A percentile compares a stretch with the other conserved stretches of the same genome.
Evolutionary conservation across 2,797 vertebrate genomes (phyloP).

Genomic region (Tympanoctomys barrerae): DNA sequence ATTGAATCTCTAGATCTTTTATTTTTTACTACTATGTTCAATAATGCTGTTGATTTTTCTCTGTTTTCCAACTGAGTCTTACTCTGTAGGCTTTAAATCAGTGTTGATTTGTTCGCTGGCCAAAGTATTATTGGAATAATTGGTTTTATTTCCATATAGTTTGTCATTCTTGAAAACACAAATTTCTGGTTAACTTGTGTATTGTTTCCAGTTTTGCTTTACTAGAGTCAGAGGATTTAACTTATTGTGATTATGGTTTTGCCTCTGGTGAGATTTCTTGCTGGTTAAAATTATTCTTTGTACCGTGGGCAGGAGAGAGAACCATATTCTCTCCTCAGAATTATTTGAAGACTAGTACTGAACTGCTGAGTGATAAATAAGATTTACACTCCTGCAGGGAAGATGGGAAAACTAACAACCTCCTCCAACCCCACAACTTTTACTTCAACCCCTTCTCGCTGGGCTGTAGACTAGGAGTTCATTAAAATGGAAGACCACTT

Average conservation of each 20-base stretch:
- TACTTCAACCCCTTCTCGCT: not conserved
- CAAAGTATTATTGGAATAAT: slow-evolving; percentile 17
- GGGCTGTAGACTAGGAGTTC: not conserved
- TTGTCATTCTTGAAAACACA: slow-evolving; percentile 5
- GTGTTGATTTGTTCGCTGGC: slow-evolving; percentile 26
- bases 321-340: not conserved
- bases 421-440: not conserved
- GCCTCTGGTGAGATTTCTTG: not conserved
- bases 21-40: slow-evolving; percentile 35
- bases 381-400: not conserved
- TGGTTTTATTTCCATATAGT: not conserved
- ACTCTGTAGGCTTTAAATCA: not conserved
- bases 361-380: not conserved
- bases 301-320: not conserved
- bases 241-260: not conserved
- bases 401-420: not conserved
- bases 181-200: slow-evolving; percentile 20
- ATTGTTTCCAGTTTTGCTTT: slow-evolving; percentile 49
- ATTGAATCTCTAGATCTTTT: not conserved
- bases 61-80: slow-evolving; percentile 3
- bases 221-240: not conserved
- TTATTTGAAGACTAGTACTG: not conserved
- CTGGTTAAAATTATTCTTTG: not conserved
- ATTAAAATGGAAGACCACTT: not conserved
- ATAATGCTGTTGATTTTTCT: slow-evolving; percentile 45